Evolutionary conservation across 2,888 invertebrate species (phyloP).

Genomic region (Beris morrisii): DNA sequence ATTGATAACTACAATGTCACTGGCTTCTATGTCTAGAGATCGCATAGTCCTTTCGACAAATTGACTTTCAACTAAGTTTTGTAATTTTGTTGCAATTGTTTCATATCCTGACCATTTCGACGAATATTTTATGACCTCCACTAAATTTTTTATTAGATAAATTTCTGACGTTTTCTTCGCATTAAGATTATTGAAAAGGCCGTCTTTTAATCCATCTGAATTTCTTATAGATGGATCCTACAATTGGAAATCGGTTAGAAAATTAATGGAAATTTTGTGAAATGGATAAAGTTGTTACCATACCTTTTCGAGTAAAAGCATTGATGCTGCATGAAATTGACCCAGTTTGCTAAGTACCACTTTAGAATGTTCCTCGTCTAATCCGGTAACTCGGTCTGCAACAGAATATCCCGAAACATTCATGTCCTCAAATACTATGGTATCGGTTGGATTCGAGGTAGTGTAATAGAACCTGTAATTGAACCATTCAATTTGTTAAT

Average conservation of each 20-base stretch:
- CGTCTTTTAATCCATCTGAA: not conserved
- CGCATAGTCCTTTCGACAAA: conserved; percentile 46
- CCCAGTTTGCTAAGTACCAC: conserved; percentile 59
- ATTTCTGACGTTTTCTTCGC: not conserved
- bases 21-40: conserved; percentile 41
- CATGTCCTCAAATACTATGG: conserved; percentile 55
- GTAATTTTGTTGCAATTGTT: conserved; percentile 54
- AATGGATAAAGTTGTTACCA: conserved; percentile 28
- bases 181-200: not conserved
- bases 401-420: conserved; percentile 60
- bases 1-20: conserved; percentile 58
- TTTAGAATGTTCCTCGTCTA: conserved; percentile 60
- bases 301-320: conserved; percentile 60
- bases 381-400: conserved; percentile 59
- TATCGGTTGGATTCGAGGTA: conserved; percentile 49
- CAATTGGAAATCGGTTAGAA: not conserved
- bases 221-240: conserved; percentile 48
- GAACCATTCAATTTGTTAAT: no score
- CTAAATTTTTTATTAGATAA: not conserved
- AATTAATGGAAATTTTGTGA: not conserved
- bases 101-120: conserved; percentile 56
- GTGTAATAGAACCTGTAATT: conserved; percentile 49
- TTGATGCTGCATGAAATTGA: conserved; percentile 61
- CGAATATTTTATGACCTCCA: conserved; percentile 43
- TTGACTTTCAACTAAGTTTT: conserved; percentile 49